phyloP scores from a whole-genome alignment of 2,797 vertebrate species.

The Acanthurus leucopareius region DNA sequence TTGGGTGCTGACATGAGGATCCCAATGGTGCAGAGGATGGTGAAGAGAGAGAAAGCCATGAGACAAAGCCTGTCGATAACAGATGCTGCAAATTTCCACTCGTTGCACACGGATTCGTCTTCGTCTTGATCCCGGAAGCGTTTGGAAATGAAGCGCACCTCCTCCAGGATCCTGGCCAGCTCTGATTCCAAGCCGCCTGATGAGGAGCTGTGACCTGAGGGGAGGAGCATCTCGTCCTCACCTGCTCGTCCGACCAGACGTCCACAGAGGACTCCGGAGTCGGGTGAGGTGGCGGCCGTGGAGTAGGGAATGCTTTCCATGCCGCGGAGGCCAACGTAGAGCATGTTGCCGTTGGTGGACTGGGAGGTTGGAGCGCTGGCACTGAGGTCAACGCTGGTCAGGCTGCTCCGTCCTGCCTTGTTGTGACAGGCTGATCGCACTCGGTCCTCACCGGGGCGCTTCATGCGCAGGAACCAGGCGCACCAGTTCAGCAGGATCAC shows the following conservation, averaged over 20 bases:
- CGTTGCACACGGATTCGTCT: conserved; percentile 88
- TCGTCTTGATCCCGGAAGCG: conserved; percentile 92
- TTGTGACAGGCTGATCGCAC: conserved; percentile 90
- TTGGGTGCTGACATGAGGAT: conserved; percentile 97
- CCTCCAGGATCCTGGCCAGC: conserved; percentile 88
- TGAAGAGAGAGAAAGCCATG: conserved; percentile 95
- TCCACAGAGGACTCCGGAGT: conserved; percentile 76
- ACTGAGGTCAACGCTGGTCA: conserved; percentile 90
- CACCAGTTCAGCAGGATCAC: conserved; percentile 96
- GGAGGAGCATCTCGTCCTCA: conserved; percentile 80
- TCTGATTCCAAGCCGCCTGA: conserved; percentile 67
- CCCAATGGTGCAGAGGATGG: conserved; percentile 94
- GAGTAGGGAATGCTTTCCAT: conserved; percentile 87
- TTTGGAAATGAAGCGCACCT: conserved; percentile 90
- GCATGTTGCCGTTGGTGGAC: conserved; percentile 88
- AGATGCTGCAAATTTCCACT: conserved; percentile 97
- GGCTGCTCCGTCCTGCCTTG: conserved; percentile 87
- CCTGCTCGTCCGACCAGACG: conserved; percentile 57
- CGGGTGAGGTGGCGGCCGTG: conserved; percentile 71
- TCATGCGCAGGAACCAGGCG: conserved; percentile 97
- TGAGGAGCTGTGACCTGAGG: conserved; percentile 55
- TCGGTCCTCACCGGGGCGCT: conserved; percentile 91
- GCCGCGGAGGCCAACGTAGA: conserved; percentile 90
- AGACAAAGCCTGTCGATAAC: conserved; percentile 97
- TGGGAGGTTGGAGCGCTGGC: conserved; percentile 80